Evolutionary conservation across 2,888 invertebrate genomes (phyloP).

Genomic region (Myopa testacea): DNA sequence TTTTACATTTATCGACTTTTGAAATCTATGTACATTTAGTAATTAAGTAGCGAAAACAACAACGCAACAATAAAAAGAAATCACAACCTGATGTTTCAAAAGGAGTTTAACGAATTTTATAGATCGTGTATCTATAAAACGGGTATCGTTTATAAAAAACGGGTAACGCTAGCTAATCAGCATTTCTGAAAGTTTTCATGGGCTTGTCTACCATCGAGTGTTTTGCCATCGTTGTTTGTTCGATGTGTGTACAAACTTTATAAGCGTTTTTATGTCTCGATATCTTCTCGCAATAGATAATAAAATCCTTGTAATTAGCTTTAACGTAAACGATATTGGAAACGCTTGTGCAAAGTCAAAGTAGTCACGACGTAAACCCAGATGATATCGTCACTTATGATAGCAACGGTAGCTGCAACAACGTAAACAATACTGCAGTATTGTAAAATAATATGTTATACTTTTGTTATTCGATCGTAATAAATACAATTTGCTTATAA

Average conservation of each 20-base stretch:
- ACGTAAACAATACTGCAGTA: too few relatives aligned
- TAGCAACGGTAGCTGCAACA: too few relatives aligned
- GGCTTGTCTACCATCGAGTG: not conserved
- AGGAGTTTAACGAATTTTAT: not conserved
- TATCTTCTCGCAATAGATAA: not conserved
- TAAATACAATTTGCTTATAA: not conserved
- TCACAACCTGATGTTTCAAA: not conserved
- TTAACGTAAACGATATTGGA: not conserved
- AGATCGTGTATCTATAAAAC: not conserved
- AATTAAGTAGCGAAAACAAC: not conserved
- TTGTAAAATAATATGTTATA: not conserved
- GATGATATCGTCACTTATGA: too few relatives aligned
- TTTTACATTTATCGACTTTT: too few relatives aligned
- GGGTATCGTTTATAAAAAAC: not conserved
- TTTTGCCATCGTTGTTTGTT: not conserved
- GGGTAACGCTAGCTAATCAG: not conserved
- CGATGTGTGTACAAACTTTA: too few relatives aligned
- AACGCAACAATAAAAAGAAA: not conserved
- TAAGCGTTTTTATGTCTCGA: not conserved
- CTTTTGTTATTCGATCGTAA: not conserved
- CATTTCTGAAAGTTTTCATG: not conserved
- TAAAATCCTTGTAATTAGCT: slow-evolving; percentile 2
- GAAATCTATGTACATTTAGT: not conserved
- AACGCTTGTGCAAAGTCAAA: not conserved
- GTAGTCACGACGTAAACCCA: too few relatives aligned